Conservation (phyloP, 2,113 vertebrate genomes). For the Oxyura jamaicensis region DNA sequence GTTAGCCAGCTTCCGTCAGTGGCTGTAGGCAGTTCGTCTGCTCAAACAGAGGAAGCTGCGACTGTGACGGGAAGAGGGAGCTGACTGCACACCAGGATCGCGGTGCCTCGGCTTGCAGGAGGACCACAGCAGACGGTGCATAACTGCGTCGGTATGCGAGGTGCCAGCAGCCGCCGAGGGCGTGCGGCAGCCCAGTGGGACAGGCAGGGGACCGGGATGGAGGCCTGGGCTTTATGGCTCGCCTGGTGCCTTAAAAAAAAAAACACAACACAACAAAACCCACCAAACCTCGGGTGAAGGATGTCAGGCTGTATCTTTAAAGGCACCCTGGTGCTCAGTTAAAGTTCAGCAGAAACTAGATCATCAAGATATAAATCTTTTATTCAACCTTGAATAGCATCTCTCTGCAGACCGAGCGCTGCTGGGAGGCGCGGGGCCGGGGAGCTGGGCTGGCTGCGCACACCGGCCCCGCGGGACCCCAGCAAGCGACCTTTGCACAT, state of each 20-base stretch:
- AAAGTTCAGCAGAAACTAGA: conserved; percentile 45
- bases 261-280: not conserved
- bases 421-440: not conserved
- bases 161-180: conserved; percentile 12
- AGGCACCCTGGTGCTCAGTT: not conserved
- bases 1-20: conserved; percentile 80
- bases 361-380: not conserved
- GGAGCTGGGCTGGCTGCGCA: not conserved
- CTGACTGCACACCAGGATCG: conserved; percentile 27
- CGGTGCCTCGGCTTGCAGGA: conserved; percentile 39
- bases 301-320: not conserved
- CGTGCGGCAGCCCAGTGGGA: not conserved
- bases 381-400: not conserved
- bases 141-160: conserved; percentile 43
- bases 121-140: conserved; percentile 53
- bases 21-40: conserved; percentile 43
- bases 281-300: not conserved
- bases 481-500: not conserved
- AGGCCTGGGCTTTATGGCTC: not conserved
- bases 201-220: not conserved
- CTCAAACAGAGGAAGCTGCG: conserved; percentile 55
- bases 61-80: conserved; percentile 63
- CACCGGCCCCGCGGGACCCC: not conserved
- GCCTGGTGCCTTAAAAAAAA: not conserved
- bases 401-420: not conserved